Evolutionary conservation across 2,113 vertebrate genomes (phyloP), one percentile per base, ranked within the genome.

Genomic region (Spilogale gracilis): DNA sequence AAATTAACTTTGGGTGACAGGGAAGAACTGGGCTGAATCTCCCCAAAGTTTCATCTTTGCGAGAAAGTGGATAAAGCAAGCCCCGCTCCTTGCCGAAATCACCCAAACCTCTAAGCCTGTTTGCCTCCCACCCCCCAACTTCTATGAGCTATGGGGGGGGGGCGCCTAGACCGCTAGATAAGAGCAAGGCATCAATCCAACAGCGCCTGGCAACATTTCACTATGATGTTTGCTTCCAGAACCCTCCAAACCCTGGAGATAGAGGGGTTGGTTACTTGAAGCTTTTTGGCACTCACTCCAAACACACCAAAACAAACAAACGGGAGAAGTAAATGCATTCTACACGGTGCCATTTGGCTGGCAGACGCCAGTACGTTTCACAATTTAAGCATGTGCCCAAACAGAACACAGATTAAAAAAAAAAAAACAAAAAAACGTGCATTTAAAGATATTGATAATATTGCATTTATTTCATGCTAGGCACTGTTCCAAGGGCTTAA

Each of bases 91-190:
- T 74, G n/a, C 67, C 63, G 61, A 38, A 93, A 83, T n/a, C 43
- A 9, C 18, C 73, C 67, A 58, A 90, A 91, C 52, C 20, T 84
- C 61, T 45, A 79, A 81, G 14, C 60, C 67, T 0, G 1, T 58
- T 81, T 38, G 50, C 18, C 50, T 56, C 18, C 60, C 48, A 71
- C 6, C 78, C 7, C 48, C 25, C 38, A 81, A 90, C 32, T 76
- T 52, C 21, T 23, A 8, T 0, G 7, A 38, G 48, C 50, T 27
- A 4, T 32, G n/a, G 18, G 4, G 1, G 1, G 0, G 0, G 45
- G 9, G 17, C 74, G 63, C 48, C 8, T 78, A 85, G 14, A 76
- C 38, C 16, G 48, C 76, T 67, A 95, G n/a, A 63, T 85, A 88
- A 94, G 23, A 87, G 12, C 30, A 74, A 90, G 45, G 65, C 54